Conservation (phyloP, 2,113 vertebrate species). For the Plecturocebus donacophilus region DNA sequence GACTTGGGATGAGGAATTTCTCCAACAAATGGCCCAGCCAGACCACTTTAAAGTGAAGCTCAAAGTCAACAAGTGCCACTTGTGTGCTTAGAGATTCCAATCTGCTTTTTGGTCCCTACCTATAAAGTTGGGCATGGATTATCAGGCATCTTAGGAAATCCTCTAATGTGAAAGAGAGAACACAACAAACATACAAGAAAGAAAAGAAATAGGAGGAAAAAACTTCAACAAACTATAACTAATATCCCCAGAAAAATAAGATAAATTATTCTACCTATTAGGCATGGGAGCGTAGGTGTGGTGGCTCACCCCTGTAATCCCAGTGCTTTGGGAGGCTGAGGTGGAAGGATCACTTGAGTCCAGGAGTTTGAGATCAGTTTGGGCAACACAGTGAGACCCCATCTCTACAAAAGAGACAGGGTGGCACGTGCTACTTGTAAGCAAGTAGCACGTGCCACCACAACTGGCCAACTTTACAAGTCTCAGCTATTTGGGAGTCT, state of each 20-base stretch:
- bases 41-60: conserved; percentile 16
- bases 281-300: neutral
- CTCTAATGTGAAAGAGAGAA: conserved; percentile 4
- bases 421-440: too few relatives aligned
- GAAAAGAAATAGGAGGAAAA: neutral
- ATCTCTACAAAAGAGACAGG: too few relatives aligned
- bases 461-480: too few relatives aligned
- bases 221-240: neutral
- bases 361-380: too few relatives aligned
- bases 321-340: too few relatives aligned
- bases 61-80: conserved; percentile 19
- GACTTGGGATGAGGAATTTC: conserved; percentile 14
- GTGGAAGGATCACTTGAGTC: too few relatives aligned
- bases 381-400: too few relatives aligned
- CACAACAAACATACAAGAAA: conserved; percentile 26
- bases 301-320: too few relatives aligned
- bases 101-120: neutral
- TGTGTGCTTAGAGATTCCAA: neutral
- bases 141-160: conserved; percentile 43
- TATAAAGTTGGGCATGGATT: conserved; percentile 26
- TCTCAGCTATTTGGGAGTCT: too few relatives aligned
- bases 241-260: neutral
- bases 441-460: too few relatives aligned
- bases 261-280: conserved; percentile 24
- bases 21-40: conserved; percentile 35